Conservation (phyloP, 2,888 invertebrate species). For the Myopa testacea region DNA sequence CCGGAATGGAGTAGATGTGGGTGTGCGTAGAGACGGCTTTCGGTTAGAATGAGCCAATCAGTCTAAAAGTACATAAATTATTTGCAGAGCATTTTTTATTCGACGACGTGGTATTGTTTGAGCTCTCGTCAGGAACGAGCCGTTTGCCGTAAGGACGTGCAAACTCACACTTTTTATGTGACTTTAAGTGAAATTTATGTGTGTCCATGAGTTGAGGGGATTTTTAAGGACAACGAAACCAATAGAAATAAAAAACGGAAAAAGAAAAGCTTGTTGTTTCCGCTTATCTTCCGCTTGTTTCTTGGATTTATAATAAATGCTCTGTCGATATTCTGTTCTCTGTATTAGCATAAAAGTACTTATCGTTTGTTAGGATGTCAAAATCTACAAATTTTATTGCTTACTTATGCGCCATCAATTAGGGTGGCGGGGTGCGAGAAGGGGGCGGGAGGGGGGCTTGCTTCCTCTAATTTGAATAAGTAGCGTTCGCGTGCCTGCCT, state of each 20-base stretch:
- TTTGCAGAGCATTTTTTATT: neutral
- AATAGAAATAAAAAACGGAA: neutral
- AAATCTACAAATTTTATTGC: constrained; percentile 48
- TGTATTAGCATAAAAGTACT: neutral
- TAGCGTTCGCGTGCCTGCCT: neutral
- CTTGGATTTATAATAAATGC: neutral
- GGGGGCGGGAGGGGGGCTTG: neutral
- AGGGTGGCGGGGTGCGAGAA: neutral
- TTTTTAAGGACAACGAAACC: neutral
- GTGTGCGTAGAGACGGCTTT: neutral
- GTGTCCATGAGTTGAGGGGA: too few relatives aligned
- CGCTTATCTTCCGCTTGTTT: neutral
- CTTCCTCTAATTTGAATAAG: neutral
- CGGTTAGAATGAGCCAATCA: constrained; percentile 22
- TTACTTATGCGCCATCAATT: constrained; percentile 60
- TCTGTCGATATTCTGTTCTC: too few relatives aligned
- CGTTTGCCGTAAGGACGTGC: neutral
- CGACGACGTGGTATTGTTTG: neutral
- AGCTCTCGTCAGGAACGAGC: neutral
- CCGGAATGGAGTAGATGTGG: neutral
- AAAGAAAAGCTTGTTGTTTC: too few relatives aligned
- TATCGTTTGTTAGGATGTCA: constrained; percentile 18
- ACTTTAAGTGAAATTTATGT: constrained; percentile 16
- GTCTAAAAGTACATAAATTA: constrained; percentile 11
- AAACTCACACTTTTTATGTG: constrained; percentile 3